phyloP scores from a whole-genome alignment of 2,888 invertebrate species.

The Ophion slaviceki region DNA sequence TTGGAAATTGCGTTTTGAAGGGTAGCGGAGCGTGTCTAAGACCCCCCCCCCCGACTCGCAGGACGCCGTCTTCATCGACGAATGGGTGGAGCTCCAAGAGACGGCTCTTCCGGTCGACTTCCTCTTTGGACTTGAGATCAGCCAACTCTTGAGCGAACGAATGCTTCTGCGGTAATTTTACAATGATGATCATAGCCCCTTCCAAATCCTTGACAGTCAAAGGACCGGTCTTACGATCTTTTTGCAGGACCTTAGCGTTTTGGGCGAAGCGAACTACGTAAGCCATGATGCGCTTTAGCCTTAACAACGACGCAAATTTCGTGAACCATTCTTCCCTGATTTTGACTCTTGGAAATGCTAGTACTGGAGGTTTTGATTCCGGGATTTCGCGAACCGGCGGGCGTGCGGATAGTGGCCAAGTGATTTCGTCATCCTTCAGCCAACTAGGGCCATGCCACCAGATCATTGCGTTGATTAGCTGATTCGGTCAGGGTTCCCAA shows the following conservation, averaged over 20 bases:
- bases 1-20: conserved; percentile 11
- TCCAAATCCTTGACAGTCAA: conserved; percentile 19
- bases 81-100: too few species aligned
- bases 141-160: too few species aligned
- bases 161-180: conserved; percentile 33
- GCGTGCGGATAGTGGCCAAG: conserved; percentile 42
- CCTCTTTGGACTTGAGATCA: too few species aligned
- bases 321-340: too few species aligned
- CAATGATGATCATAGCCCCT: not conserved
- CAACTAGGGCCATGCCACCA: conserved; percentile 35
- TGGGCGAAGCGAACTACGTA: conserved; percentile 27
- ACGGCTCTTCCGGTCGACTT: too few species aligned
- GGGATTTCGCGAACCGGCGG: conserved; percentile 33
- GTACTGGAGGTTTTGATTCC: not conserved
- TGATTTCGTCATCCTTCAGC: conserved; percentile 11
- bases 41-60: too few species aligned
- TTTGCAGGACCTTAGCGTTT: not conserved
- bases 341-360: conserved; percentile 13
- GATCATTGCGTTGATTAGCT: conserved; percentile 7
- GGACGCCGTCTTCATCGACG: too few species aligned
- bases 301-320: too few species aligned
- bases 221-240: not conserved
- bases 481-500: too few species aligned
- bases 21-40: too few species aligned
- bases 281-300: not conserved